Evolutionary conservation across 2,797 vertebrate species (phyloP).

Genomic region (Enoplosus armatus): DNA sequence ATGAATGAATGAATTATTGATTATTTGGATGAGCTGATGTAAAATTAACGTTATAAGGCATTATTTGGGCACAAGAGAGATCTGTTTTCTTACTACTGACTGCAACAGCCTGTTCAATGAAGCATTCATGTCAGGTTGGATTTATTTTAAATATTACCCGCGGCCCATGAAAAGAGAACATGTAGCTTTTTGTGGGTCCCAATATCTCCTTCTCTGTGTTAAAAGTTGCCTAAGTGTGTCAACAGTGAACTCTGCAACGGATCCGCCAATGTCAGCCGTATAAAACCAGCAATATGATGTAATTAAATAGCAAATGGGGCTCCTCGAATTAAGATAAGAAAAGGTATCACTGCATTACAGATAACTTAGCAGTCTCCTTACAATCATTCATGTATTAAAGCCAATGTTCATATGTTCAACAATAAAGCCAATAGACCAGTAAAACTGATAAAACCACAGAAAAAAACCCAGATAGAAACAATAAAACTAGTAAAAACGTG

Average conservation of each 20-base stretch:
- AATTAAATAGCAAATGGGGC: neutral
- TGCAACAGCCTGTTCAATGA: neutral
- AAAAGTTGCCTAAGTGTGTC: neutral
- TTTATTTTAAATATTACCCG: neutral
- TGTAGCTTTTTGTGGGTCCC: neutral
- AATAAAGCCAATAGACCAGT: neutral
- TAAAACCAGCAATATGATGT: neutral
- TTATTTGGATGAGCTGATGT: neutral
- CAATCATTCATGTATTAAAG: neutral
- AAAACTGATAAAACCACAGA: neutral
- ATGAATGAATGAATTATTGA: neutral
- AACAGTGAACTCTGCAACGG: neutral
- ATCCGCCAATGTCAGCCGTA: neutral
- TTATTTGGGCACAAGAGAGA: neutral
- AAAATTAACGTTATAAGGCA: neutral
- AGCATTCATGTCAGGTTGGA: neutral
- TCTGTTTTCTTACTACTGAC: neutral
- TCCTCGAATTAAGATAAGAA: neutral
- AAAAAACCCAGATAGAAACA: no score
- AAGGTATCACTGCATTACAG: neutral
- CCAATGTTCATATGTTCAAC: neutral
- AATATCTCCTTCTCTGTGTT: neutral
- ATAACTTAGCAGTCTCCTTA: neutral
- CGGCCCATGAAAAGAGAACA: neutral
- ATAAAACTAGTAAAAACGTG: no score